Base-by-base conservation (phyloP, 2,113 vertebrate genomes). In the Octodon degus region DNA sequence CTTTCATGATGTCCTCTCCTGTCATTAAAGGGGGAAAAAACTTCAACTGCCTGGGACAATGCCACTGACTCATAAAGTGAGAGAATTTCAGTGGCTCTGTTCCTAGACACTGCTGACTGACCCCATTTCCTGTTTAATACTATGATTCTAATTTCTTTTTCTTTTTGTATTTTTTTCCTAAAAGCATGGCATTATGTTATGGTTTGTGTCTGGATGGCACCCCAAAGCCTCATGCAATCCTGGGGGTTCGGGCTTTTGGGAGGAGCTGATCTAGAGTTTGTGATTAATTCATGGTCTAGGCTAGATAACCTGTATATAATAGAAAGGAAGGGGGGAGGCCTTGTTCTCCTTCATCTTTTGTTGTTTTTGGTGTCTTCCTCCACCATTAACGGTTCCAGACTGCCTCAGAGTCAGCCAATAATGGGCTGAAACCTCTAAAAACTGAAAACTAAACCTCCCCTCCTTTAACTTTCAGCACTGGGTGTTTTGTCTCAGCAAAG, bases 81-180 rank as follows among this genome's bases (percentile, higher is more conserved):
- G 67, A 94, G 81, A 88, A 94, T 95, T 93, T 86, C 92, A 94
- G 76, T 96, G 96, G 96, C 95, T 79, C 55, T 92, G 63, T 96
- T 97, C 96, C 95, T 97, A 96, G 93, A 94, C 92, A 87, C 92
- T 96, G 88, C 82, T 8, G 47, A 93, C 97, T 95, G 92, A 96
- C 85, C 95, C 95, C 95, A 92, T 80, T 97, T 95, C 90, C 86
- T 86, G 86, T 97, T 96, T 97, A 88, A 90, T 87, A 93, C 30
- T 82, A 85, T 91, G 76, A 94, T 95, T 96, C 97, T 95, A 94
- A 96, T 97, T 97, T 97, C 86, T 96, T 88, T 89, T 94, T 93
- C 70, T 95, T 94, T 94, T 86, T 80, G 25, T 96, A n/a, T 83
- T 96, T 97, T 96, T 85, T 94, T 86, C 24, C 90, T 96, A 93